Base-by-base conservation (phyloP, 2,888 invertebrate species). In the Agrilus mali region DNA sequence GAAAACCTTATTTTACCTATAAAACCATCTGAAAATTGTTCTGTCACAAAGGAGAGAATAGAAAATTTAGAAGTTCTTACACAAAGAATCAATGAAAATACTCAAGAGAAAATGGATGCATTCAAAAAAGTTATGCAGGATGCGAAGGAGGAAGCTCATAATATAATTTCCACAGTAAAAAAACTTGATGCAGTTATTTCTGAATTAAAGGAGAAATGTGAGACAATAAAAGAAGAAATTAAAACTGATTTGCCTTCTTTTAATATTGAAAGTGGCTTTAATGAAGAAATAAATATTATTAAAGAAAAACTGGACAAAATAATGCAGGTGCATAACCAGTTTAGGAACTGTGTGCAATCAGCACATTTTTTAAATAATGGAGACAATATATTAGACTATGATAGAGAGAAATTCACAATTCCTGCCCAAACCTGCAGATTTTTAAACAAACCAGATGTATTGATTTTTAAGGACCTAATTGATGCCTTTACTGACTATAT, bases 281-380 rank as follows among this genome's bases (percentile, higher is more conserved):
- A 35, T 14, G 14, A 27, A 6, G 41, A 40, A 5, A 34, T 41
- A 35, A 17, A 15, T 17, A 38, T 27, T 14, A 15, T 47, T 7
- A 16, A 44, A 36, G 36, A 38, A n/a, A 47, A 48, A 40, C 38
- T 51, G 12, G 41, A 49, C 10, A 48, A 44, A 34, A 40, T 58
- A 20, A 37, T 47, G 33, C 40, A 48, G 36, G 46, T 53, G 13
- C 45, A 47, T 10, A 47, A 51, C 27, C 41, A 53, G 40, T 54
- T 56, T 40, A 36, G 34, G n/a, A 45, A 52, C 22, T 53, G 54
- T 43, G 47, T 53, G 20, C 42, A 43, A 10, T 45, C 60, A n/a
- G 14, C 54, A n/a, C 41, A 43, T 35, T 51, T 51, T 42, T 47
- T 61, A 37, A 49, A 41, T 33, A 42, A 46, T 39, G 22, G 7